Conservation (phyloP, 2,888 invertebrate genomes). For the Sylvicola cinctus region DNA sequence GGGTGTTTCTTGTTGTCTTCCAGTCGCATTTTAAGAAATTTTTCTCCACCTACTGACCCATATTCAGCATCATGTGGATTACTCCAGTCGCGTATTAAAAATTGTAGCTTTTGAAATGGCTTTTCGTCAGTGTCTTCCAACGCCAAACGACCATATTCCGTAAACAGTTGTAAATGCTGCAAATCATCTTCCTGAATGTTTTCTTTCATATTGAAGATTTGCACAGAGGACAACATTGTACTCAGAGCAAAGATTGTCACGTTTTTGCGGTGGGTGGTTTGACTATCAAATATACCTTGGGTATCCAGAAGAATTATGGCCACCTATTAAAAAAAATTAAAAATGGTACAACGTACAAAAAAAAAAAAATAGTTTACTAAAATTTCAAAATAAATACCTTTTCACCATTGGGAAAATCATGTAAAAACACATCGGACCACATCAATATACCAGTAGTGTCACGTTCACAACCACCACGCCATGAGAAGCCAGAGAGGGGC, state of each 20-base stretch:
- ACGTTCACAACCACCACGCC: background rate
- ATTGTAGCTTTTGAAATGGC: conserved; percentile 2
- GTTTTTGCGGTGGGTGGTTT: background rate
- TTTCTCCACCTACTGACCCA: conserved; percentile 1
- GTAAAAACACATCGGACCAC: conserved; percentile 4
- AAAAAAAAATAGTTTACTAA: too few species aligned
- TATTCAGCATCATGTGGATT: conserved; percentile 1
- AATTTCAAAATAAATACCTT: too few species aligned
- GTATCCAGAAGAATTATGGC: conserved; percentile 3
- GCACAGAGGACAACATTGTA: conserved; percentile 2
- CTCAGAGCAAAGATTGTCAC: conserved; percentile 2
- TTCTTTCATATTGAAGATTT: conserved; percentile 2
- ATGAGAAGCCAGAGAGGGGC: conserved; percentile 1
- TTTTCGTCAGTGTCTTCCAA: background rate
- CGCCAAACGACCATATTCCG: conserved; percentile 3
- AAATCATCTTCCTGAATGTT: conserved; percentile 2
- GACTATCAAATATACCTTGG: conserved; percentile 2
- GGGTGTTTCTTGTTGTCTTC: background rate
- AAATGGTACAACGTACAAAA: too few species aligned
- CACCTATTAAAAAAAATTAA: too few species aligned
- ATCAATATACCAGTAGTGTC: conserved; percentile 3
- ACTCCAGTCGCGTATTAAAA: conserved; percentile 2
- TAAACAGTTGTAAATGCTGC: conserved; percentile 1
- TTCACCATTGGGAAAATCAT: conserved; percentile 1
- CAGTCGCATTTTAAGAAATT: background rate